Percentiles rank a stretch among this genome's conserved stretches.
These are phyloP conservation scores for Gobio occitaniae DNA, from an alignment of 2,797 vertebrate species.

Conservation along the genomic window DNA sequence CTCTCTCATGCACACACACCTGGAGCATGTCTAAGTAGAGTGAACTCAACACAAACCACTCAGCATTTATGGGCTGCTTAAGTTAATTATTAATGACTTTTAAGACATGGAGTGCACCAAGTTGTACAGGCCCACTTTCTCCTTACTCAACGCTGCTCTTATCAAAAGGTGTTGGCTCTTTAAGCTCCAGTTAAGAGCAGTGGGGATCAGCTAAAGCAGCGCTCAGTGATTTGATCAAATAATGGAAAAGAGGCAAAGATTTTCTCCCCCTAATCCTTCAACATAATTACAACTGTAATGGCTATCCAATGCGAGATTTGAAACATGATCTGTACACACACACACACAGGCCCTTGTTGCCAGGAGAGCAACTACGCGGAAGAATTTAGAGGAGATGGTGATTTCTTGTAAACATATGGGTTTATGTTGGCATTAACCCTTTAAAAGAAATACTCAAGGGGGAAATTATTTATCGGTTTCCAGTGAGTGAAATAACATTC, in stretches of 20 bases:
- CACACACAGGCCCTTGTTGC: constrained; percentile 32
- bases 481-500: neutral
- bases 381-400: constrained; percentile 44
- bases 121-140: constrained; percentile 40
- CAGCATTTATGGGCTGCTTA: constrained; percentile 23
- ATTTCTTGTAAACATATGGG: constrained; percentile 43
- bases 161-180: constrained; percentile 30
- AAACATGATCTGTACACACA: constrained; percentile 41
- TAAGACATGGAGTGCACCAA: constrained; percentile 35
- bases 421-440: constrained; percentile 12
- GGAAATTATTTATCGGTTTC: neutral
- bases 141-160: constrained; percentile 44
- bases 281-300: constrained; percentile 33
- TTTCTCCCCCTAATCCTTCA: constrained; percentile 26
- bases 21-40: constrained; percentile 20
- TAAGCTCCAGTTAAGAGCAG: neutral
- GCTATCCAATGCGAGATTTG: constrained; percentile 15
- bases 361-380: constrained; percentile 50
- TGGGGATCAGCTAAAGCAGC: neutral
- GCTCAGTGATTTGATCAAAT: constrained; percentile 6
- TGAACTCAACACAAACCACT: constrained; percentile 33
- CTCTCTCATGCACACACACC: neutral
- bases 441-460: neutral
- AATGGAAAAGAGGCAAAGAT: constrained; percentile 4
- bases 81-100: constrained; percentile 61